Evolutionary conservation across 2,797 vertebrate species (phyloP).

Genomic region (Acanthopagrus latus): DNA sequence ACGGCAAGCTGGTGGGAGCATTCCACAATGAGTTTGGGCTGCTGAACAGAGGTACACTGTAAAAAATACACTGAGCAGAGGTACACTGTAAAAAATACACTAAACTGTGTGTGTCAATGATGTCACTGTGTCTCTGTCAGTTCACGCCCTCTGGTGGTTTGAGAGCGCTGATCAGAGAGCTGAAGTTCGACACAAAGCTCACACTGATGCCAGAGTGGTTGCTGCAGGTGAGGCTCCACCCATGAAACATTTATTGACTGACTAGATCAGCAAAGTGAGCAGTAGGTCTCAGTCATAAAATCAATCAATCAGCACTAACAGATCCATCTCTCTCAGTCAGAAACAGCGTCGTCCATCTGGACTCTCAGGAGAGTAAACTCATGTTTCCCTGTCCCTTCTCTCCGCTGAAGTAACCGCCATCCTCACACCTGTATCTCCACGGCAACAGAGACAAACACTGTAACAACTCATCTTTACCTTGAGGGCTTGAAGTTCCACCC

Average conservation of each 20-base stretch:
- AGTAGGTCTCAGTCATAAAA: too few species aligned
- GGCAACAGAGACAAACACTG: constrained; percentile 1
- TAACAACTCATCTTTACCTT: too few species aligned
- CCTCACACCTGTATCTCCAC: neutral
- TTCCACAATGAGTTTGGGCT: constrained; percentile 92
- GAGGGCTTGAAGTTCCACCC: neutral
- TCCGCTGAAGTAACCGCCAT: constrained; percentile 85
- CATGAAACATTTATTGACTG: neutral
- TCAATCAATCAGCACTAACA: neutral
- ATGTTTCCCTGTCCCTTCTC: constrained; percentile 90
- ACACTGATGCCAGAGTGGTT: constrained; percentile 91
- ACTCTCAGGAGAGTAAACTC: constrained; percentile 89
- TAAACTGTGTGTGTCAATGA: neutral
- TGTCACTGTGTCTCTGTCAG: constrained; percentile 73
- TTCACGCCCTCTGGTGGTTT: constrained; percentile 93
- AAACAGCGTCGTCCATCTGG: constrained; percentile 87
- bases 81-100: neutral
- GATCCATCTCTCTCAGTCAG: constrained; percentile 82
- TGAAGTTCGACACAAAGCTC: constrained; percentile 86
- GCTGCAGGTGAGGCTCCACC: constrained; percentile 88
- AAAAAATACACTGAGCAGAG: neutral
- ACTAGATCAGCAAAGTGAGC: neutral
- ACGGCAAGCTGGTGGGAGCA: constrained; percentile 88
- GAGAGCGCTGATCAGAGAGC: constrained; percentile 89
- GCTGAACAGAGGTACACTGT: neutral